These are phyloP conservation scores for Parapristionchus giblindavisi DNA, from an alignment of 2,888 invertebrate species.

Conservation along the genomic window DNA sequence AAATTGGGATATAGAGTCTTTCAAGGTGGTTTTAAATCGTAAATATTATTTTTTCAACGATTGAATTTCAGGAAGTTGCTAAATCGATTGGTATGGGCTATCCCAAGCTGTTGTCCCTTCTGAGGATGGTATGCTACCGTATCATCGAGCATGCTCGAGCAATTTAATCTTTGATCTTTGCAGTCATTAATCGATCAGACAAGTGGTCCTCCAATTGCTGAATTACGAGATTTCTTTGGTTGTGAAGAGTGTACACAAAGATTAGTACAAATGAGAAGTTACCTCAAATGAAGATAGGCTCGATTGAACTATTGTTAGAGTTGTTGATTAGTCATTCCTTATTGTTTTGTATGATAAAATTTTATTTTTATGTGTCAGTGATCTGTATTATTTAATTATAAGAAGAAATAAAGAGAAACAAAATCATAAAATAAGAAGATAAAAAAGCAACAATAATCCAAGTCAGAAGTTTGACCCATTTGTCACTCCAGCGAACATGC, in stretches of 20 bases:
- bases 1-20: constrained; percentile 23
- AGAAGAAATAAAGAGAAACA: neutral
- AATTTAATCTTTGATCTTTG: neutral
- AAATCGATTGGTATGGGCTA: constrained; percentile 18
- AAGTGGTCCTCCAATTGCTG: constrained; percentile 64
- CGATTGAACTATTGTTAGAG: neutral
- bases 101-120: constrained; percentile 20
- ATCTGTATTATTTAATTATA: neutral
- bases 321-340: constrained; percentile 4
- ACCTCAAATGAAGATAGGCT: neutral
- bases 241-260: constrained; percentile 48
- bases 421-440: neutral
- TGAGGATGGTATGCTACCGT: neutral
- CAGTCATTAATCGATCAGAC: constrained; percentile 56
- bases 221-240: constrained; percentile 61
- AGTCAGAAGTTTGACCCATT: no score
- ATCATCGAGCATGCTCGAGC: neutral
- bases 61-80: constrained; percentile 14
- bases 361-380: neutral
- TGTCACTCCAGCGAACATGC: no score
- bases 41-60: neutral
- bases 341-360: constrained; percentile 6
- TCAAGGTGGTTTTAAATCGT: neutral
- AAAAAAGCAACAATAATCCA: no score
- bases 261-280: constrained; percentile 41